A percentile compares a stretch with the other conserved stretches of the same genome.
These are phyloP conservation scores for Adelphocoris suturalis DNA, from an alignment of 2,888 invertebrate genomes.

Conservation along the genomic window DNA sequence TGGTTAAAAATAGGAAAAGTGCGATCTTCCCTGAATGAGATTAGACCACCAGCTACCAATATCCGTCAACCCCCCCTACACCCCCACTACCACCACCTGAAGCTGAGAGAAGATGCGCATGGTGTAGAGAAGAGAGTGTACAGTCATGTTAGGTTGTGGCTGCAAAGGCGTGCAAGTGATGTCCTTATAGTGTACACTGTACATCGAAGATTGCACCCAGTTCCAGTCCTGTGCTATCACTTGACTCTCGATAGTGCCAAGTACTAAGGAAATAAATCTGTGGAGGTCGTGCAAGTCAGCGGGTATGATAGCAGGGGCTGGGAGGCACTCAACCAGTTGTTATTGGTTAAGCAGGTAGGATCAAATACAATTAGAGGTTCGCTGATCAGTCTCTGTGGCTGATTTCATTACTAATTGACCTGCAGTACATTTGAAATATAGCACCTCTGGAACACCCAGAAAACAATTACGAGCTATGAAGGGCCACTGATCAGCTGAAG, in stretches of 20 bases:
- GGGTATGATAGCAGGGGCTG: background rate
- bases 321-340: background rate
- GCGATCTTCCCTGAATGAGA: background rate
- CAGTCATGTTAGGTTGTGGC: background rate
- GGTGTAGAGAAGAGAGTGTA: background rate
- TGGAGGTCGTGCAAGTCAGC: background rate
- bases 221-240: background rate
- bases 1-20: background rate
- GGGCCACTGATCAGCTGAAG: too few relatives aligned
- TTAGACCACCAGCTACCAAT: background rate
- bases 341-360: background rate
- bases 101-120: background rate
- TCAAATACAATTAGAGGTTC: too few relatives aligned
- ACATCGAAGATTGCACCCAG: background rate
- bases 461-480: too few relatives aligned
- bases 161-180: background rate
- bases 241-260: background rate
- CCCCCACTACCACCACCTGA: background rate
- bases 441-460: too few relatives aligned
- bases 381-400: too few relatives aligned
- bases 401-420: too few relatives aligned
- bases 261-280: background rate
- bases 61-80: background rate
- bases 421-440: too few relatives aligned
- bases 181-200: background rate